Conservation (phyloP, 2,888 invertebrate species). For the Himalopsyche japonica region DNA sequence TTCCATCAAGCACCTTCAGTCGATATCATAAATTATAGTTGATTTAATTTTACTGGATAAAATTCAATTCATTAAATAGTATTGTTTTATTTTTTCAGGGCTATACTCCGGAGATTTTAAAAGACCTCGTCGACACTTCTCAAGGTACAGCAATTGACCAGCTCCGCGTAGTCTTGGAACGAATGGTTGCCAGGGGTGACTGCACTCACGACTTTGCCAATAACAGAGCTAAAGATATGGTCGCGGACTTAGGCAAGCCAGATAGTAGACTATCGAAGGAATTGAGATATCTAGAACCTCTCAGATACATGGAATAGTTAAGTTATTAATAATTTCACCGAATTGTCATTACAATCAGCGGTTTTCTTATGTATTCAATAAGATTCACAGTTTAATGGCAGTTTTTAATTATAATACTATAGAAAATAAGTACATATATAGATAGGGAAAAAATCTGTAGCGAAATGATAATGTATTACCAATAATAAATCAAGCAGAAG, state of each 20-base stretch:
- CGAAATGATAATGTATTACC: no score
- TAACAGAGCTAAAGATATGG: constrained; percentile 58
- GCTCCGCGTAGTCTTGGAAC: constrained; percentile 60
- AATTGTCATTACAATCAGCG: not conserved
- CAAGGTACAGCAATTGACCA: constrained; percentile 64
- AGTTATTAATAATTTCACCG: no score
- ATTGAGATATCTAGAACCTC: constrained; percentile 62
- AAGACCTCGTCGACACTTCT: constrained; percentile 58
- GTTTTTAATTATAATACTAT: no score
- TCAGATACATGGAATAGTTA: constrained; percentile 47
- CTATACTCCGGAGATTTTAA: constrained; percentile 63
- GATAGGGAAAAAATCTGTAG: no score
- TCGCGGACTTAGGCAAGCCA: constrained; percentile 61
- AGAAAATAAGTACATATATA: no score
- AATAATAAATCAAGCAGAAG: no score
- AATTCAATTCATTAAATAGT: no score
- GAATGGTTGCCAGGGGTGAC: constrained; percentile 62
- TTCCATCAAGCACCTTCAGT: no score
- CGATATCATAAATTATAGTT: no score
- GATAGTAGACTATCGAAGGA: constrained; percentile 63
- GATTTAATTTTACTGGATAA: no score
- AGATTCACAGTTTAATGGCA: no score
- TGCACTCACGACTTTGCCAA: constrained; percentile 63
- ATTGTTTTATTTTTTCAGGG: constrained; percentile 53
- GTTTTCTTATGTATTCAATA: not conserved